Percentiles rank a stretch among this genome's conserved stretches.
These are phyloP conservation scores for Arnoldichthys spilopterus DNA, from an alignment of 2,797 vertebrate genomes.

Conservation along the genomic window DNA sequence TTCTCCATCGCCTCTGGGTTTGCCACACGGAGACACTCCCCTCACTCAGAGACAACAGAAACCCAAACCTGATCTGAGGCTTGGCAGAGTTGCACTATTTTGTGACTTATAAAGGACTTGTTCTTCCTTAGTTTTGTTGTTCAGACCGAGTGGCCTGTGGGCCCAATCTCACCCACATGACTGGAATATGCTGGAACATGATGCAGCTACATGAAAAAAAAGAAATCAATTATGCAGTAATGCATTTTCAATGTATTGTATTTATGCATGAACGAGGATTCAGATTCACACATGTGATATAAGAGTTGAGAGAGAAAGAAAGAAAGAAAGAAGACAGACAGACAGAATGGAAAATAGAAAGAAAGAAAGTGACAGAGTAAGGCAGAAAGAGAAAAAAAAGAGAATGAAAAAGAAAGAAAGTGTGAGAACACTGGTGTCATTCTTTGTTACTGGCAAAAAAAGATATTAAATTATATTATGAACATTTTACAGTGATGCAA, in stretches of 20 bases:
- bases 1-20: conserved; percentile 23
- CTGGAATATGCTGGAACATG: not conserved
- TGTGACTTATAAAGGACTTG: not conserved
- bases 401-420: not conserved
- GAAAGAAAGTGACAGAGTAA: not conserved
- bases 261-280: not conserved
- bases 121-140: not conserved
- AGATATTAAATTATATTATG: too few relatives aligned
- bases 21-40: conserved; percentile 43
- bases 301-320: not conserved
- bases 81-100: conserved; percentile 22
- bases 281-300: not conserved
- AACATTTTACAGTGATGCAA: too few relatives aligned
- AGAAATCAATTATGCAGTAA: not conserved
- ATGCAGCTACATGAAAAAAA: not conserved
- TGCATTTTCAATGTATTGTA: not conserved
- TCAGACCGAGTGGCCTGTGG: not conserved
- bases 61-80: conserved; percentile 43
- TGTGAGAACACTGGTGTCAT: too few relatives aligned
- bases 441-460: too few relatives aligned
- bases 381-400: not conserved
- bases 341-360: not conserved
- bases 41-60: conserved; percentile 37
- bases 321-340: not conserved
- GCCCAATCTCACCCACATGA: not conserved